phyloP scores from a whole-genome alignment of 2,113 vertebrate genomes.

The Fulmarus glacialis region DNA sequence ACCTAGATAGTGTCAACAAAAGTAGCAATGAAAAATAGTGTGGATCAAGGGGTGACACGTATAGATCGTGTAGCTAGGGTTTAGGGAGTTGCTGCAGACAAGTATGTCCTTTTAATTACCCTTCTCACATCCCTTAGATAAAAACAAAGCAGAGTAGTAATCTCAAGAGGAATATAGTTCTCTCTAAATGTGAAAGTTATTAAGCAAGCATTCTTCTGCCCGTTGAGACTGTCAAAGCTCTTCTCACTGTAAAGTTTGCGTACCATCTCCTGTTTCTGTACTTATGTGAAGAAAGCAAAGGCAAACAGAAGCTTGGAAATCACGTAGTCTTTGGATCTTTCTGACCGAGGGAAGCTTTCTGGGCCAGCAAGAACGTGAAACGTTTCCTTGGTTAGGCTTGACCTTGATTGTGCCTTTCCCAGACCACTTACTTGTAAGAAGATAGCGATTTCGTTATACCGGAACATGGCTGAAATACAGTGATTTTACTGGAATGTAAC shows the following conservation, averaged over 20 bases:
- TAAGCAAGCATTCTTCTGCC: background rate
- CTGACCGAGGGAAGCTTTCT: background rate
- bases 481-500: background rate
- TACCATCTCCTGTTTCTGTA: background rate
- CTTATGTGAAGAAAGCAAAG: background rate
- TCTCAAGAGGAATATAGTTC: background rate
- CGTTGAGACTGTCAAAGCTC: background rate
- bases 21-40: background rate
- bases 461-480: background rate
- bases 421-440: background rate
- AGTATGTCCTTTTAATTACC: background rate
- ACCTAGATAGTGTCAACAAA: background rate
- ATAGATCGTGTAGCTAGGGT: background rate
- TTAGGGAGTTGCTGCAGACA: background rate
- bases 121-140: background rate
- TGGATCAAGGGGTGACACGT: background rate
- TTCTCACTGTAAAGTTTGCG: background rate
- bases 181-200: background rate
- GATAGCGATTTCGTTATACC: rapidly evolving
- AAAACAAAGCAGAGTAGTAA: background rate
- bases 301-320: background rate
- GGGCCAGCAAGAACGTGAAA: background rate
- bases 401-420: background rate
- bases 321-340: background rate
- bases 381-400: background rate